A percentile compares a stretch with the other conserved stretches of the same genome.
These are phyloP conservation scores for Porites divaricata DNA, from an alignment of 92 coral and sea anemone species.

Conservation along the genomic window DNA sequence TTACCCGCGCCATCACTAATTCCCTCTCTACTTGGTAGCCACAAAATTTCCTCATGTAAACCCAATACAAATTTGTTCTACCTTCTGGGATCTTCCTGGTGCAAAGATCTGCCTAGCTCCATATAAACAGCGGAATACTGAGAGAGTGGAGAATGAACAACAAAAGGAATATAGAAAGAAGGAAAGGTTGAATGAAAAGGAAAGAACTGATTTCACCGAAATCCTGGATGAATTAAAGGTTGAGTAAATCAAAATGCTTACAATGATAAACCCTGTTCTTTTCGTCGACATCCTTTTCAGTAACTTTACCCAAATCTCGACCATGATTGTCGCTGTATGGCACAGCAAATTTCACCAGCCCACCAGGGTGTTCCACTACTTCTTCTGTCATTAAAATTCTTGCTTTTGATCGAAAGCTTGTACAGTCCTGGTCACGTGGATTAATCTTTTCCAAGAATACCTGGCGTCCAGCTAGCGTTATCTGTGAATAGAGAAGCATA, in stretches of 20 bases:
- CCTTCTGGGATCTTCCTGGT: too few relatives aligned
- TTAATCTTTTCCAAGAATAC: slow-evolving; percentile 24
- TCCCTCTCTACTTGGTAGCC: too few relatives aligned
- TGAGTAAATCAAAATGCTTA: not conserved
- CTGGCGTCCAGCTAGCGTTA: slow-evolving; percentile 40
- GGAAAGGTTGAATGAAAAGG: not conserved
- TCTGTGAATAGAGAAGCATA: slow-evolving; percentile 9
- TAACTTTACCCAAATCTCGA: not conserved
- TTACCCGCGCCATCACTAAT: too few relatives aligned
- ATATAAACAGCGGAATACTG: too few relatives aligned
- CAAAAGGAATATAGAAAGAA: not conserved
- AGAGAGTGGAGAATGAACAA: too few relatives aligned
- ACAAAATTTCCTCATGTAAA: too few relatives aligned
- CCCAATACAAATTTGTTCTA: too few relatives aligned
- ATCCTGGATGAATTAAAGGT: too few relatives aligned
- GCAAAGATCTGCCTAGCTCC: too few relatives aligned
- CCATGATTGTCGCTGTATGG: slow-evolving; percentile 36
- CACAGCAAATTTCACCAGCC: slow-evolving; percentile 22
- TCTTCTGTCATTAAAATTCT: slow-evolving; percentile 32
- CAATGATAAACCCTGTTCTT: slow-evolving; percentile 40
- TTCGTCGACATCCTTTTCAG: slow-evolving; percentile 9
- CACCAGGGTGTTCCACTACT: slow-evolving; percentile 26
- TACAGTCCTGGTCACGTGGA: slow-evolving; percentile 22
- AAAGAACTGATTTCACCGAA: not conserved
- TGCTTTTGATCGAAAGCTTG: slow-evolving; percentile 33